These are phyloP conservation scores for Auanema sp. DNA, from an alignment of 2,888 invertebrate species.

Conservation along the genomic window DNA sequence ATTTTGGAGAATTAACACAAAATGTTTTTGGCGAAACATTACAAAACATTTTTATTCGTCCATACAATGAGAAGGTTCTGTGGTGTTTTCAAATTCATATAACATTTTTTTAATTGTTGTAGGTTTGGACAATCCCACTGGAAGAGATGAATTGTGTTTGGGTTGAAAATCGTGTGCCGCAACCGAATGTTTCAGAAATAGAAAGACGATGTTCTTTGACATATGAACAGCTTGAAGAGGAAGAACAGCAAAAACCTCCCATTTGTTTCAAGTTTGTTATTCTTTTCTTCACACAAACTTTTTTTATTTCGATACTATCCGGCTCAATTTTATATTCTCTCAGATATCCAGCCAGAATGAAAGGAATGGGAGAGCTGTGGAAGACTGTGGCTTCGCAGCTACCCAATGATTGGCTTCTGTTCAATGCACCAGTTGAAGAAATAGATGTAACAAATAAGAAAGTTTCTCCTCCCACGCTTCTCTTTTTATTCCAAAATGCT, in stretches of 20 bases:
- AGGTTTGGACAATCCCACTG: constrained; percentile 50
- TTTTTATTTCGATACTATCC: neutral
- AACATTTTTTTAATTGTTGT: constrained; percentile 7
- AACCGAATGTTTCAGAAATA: constrained; percentile 29
- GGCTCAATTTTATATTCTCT: neutral
- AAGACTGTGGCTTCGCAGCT: constrained; percentile 25
- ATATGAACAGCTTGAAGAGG: constrained; percentile 13
- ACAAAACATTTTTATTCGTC: constrained; percentile 50
- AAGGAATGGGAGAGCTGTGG: constrained; percentile 50
- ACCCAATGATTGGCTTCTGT: constrained; percentile 33
- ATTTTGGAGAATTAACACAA: constrained; percentile 49
- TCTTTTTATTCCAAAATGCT: neutral
- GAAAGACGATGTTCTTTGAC: constrained; percentile 19
- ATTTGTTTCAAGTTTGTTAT: constrained; percentile 16
- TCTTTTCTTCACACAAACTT: neutral
- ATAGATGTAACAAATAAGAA: constrained; percentile 35
- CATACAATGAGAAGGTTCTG: constrained; percentile 56
- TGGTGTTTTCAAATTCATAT: constrained; percentile 12
- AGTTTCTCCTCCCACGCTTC: constrained; percentile 16
- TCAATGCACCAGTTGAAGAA: constrained; percentile 25
- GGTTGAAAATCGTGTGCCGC: constrained; percentile 51
- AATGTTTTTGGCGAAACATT: constrained; percentile 49
- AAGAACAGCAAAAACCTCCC: constrained; percentile 15
- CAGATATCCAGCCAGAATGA: constrained; percentile 44
- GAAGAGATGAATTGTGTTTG: constrained; percentile 44